Evolutionary conservation across 2,797 vertebrate species (phyloP).

Genomic region (Euthynnus affinis): DNA sequence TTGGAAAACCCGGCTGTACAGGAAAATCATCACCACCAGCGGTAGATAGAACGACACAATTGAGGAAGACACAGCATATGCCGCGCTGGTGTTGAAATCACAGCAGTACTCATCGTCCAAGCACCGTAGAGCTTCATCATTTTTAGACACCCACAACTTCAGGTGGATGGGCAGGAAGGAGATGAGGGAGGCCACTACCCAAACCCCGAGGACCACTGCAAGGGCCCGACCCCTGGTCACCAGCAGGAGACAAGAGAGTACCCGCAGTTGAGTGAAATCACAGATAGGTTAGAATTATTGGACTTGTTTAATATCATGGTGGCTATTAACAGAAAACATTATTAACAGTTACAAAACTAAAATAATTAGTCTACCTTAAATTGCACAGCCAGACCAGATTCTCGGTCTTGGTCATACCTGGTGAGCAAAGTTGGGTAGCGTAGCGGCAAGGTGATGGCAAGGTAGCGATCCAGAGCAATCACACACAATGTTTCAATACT

Average conservation of each 20-base stretch:
- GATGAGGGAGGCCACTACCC: slow-evolving; percentile 94
- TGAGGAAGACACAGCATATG: slow-evolving; percentile 94
- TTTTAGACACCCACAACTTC: slow-evolving; percentile 88
- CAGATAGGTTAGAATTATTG: too few species aligned
- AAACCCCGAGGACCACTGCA: slow-evolving; percentile 90
- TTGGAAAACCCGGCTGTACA: slow-evolving; percentile 94
- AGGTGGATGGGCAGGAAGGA: slow-evolving; percentile 97
- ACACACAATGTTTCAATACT: slow-evolving; percentile 98
- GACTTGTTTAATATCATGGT: background rate
- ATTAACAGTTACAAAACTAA: too few species aligned
- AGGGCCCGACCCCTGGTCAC: slow-evolving; percentile 92
- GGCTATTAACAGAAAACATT: background rate
- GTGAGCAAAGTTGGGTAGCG: slow-evolving; percentile 91
- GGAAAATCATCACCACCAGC: slow-evolving; percentile 94
- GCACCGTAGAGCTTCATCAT: slow-evolving; percentile 77
- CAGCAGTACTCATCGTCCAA: slow-evolving; percentile 86
- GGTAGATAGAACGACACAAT: slow-evolving; percentile 98
- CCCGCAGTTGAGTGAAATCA: background rate
- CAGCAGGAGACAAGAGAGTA: slow-evolving; percentile 53
- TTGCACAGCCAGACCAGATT: too few species aligned
- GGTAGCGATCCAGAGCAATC: slow-evolving; percentile 96
- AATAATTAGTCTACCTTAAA: background rate
- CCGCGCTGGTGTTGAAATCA: slow-evolving; percentile 92
- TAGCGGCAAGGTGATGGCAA: slow-evolving; percentile 96
- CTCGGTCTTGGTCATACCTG: slow-evolving; percentile 57